Conservation (phyloP, 2,888 invertebrate genomes). For the Acheta domesticus region DNA sequence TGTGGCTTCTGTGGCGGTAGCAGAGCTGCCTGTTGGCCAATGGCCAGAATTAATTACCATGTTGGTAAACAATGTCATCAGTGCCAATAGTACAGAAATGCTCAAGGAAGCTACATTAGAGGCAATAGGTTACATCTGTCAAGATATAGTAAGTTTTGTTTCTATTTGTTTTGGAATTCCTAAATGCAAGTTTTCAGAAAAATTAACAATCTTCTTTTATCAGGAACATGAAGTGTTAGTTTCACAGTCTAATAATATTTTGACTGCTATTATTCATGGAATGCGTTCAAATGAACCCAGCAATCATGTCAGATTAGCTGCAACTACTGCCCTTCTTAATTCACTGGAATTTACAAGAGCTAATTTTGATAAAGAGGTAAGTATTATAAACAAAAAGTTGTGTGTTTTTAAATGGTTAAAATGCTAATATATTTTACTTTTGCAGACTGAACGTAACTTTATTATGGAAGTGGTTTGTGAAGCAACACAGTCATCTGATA, state of each 20-base stretch:
- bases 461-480: slow-evolving; percentile 99
- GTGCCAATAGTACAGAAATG: slow-evolving; percentile 81
- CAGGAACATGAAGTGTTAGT: slow-evolving; percentile 84
- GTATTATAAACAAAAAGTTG: slow-evolving; percentile 29
- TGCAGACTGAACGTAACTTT: slow-evolving; percentile 85
- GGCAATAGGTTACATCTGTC: slow-evolving; percentile 98
- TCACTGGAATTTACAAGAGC: slow-evolving; percentile 97
- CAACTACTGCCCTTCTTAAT: slow-evolving; percentile 93
- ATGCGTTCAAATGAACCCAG: slow-evolving; percentile 94
- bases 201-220: slow-evolving; percentile 27
- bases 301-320: slow-evolving; percentile 90
- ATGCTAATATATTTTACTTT: slow-evolving; percentile 29
- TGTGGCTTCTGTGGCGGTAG: slow-evolving; percentile 96
- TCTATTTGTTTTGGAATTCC: neutral
- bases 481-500: slow-evolving; percentile 90
- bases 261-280: slow-evolving; percentile 98
- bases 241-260: slow-evolving; percentile 89
- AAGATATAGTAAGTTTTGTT: slow-evolving; percentile 70
- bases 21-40: slow-evolving; percentile 86
- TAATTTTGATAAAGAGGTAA: slow-evolving; percentile 92
- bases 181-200: slow-evolving; percentile 22
- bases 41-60: slow-evolving; percentile 89
- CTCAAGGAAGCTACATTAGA: slow-evolving; percentile 96
- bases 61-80: slow-evolving; percentile 88
- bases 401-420: slow-evolving; percentile 22